phyloP scores from a whole-genome alignment of 2,113 vertebrate genomes.

The Leucopsar rothschildi region DNA sequence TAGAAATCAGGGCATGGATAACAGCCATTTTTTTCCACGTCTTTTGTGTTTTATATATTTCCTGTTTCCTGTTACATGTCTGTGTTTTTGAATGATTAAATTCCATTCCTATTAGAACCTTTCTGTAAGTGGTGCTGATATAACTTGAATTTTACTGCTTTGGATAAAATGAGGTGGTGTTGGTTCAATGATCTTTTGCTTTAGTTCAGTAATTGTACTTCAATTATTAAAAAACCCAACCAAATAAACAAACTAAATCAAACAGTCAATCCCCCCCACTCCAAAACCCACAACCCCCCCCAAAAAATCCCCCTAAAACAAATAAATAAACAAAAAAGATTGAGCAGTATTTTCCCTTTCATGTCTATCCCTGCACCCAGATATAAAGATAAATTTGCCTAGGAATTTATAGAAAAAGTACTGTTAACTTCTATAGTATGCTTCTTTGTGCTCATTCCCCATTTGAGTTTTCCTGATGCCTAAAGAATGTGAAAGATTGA shows the following conservation, averaged over 20 bases:
- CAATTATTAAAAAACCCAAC: neutral
- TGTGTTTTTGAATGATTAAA: neutral
- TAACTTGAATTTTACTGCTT: neutral
- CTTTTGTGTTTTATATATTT: neutral
- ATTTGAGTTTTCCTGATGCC: neutral
- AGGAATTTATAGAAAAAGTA: neutral
- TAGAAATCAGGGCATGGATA: neutral
- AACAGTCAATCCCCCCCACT: no score
- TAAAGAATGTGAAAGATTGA: neutral
- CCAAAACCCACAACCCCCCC: neutral
- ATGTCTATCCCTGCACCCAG: neutral
- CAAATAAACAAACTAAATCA: neutral
- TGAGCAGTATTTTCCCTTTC: neutral
- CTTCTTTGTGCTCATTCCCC: neutral
- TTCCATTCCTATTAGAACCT: neutral
- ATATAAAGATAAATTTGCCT: neutral
- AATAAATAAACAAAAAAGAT: neutral
- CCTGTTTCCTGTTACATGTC: neutral
- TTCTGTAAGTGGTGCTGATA: neutral
- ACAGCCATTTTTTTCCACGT: neutral
- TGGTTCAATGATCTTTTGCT: neutral
- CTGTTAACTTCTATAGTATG: neutral
- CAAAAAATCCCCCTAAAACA: neutral
- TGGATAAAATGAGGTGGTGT: neutral
- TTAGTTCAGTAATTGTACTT: neutral